These are phyloP conservation scores for Pristionchus entomophagus DNA, from an alignment of 2,888 invertebrate species.

Conservation along the genomic window DNA sequence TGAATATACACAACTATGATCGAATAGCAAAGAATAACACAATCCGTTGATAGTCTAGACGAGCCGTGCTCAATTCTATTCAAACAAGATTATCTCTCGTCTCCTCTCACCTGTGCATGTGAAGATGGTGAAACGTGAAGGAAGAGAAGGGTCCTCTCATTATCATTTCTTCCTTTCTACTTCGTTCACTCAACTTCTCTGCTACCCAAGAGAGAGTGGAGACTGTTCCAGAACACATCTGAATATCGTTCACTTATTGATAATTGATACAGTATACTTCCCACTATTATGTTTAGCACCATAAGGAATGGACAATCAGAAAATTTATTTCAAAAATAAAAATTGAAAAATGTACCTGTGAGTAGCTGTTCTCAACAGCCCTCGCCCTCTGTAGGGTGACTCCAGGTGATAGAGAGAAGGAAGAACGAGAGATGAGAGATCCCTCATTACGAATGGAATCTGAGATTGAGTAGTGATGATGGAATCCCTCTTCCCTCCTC, in stretches of 20 bases:
- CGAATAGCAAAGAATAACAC: too few species aligned
- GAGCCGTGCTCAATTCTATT: too few species aligned
- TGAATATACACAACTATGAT: too few species aligned
- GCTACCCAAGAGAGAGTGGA: constrained; percentile 33
- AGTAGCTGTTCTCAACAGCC: constrained; percentile 45
- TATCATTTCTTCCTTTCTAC: constrained; percentile 1
- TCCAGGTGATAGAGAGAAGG: constrained; percentile 16
- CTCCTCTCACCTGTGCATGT: constrained; percentile 21
- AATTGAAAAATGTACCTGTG: background rate
- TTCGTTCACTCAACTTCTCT: constrained; percentile 36
- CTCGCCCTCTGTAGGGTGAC: constrained; percentile 12
- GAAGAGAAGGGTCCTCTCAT: constrained; percentile 36
- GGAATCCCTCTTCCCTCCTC: background rate
- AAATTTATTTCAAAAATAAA: background rate
- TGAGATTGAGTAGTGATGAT: background rate
- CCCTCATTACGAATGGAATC: constrained; percentile 17
- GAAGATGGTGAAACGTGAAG: constrained; percentile 23
- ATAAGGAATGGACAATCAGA: too few species aligned
- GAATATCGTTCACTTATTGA: background rate
- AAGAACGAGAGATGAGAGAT: constrained; percentile 36
- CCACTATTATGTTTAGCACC: background rate
- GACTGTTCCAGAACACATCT: constrained; percentile 37
- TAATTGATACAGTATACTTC: too few species aligned
- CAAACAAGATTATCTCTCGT: background rate
- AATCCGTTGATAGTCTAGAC: background rate